Evolutionary conservation across 1,140 invertebrate species (phyloP).

Genomic region (Trichogramma pretiosum): DNA sequence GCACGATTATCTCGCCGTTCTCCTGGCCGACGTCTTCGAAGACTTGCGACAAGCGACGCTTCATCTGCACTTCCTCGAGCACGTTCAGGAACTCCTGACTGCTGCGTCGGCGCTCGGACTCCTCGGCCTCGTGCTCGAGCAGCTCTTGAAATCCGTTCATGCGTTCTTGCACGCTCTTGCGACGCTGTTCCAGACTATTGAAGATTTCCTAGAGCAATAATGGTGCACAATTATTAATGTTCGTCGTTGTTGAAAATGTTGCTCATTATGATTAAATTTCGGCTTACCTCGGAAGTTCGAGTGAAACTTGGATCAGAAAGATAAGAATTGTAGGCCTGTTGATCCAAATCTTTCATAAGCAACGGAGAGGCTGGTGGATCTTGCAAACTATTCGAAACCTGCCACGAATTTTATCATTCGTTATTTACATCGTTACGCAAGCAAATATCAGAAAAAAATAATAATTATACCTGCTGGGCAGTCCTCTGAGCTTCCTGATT

Average conservation of each 20-base stretch:
- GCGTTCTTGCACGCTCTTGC: conserved; percentile 37
- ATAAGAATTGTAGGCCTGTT: conserved; percentile 33
- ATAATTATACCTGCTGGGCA: conserved; percentile 34
- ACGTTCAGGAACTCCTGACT: conserved; percentile 34
- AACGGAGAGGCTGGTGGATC: conserved; percentile 38
- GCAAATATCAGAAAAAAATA: background rate
- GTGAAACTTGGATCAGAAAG: conserved; percentile 39
- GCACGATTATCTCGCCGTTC: conserved; percentile 24
- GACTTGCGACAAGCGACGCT: conserved; percentile 33
- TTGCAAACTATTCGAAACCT: conserved; percentile 43
- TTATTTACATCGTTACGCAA: background rate
- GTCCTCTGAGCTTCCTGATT: conserved; percentile 42
- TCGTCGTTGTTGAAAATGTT: background rate
- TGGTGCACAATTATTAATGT: no score
- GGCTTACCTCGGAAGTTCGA: conserved; percentile 41
- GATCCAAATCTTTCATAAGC: conserved; percentile 32
- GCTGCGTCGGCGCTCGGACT: conserved; percentile 30
- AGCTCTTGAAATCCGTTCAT: conserved; percentile 36
- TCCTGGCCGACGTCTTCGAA: conserved; percentile 1
- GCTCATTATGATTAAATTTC: no score
- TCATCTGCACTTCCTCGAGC: conserved; percentile 34
- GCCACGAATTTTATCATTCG: no score
- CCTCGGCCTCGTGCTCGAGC: conserved; percentile 26
- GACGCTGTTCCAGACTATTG: conserved; percentile 38
- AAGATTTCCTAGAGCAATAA: conserved; percentile 34